phyloP scores from a whole-genome alignment of 2,797 vertebrate genomes.

The Gymnothorax reevesii region DNA sequence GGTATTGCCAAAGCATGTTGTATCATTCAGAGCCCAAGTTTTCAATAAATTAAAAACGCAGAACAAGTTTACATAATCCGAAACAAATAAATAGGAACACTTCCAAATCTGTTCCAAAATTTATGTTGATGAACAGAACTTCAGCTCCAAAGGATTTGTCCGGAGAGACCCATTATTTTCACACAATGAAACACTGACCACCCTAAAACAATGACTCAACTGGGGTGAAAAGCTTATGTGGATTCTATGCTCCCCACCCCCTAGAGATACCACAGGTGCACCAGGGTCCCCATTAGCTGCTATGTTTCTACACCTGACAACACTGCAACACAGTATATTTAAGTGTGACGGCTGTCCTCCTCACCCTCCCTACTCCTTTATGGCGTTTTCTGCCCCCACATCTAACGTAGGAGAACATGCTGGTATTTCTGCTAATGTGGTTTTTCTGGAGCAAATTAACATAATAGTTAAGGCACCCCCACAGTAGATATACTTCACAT shows the following conservation, averaged over 20 bases:
- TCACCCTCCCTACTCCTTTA: neutral
- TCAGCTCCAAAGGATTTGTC: constrained; percentile 56
- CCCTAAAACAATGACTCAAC: constrained; percentile 21
- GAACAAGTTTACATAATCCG: constrained; percentile 42
- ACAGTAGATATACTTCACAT: constrained; percentile 6
- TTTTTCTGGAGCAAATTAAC: constrained; percentile 9
- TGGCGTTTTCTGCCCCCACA: neutral
- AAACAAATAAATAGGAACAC: constrained; percentile 48
- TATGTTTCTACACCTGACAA: neutral
- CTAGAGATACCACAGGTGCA: neutral
- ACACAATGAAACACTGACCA: constrained; percentile 19
- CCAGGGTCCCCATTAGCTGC: constrained; percentile 10
- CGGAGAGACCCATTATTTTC: constrained; percentile 21
- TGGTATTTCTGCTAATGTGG: neutral
- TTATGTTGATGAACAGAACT: constrained; percentile 29
- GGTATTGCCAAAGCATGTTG: constrained; percentile 13
- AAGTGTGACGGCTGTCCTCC: neutral
- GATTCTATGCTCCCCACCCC: neutral
- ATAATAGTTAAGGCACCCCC: constrained; percentile 27
- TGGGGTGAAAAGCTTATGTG: neutral
- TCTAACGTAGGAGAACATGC: neutral
- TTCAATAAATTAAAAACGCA: constrained; percentile 57
- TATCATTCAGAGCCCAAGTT: constrained; percentile 14
- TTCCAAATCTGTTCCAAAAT: constrained; percentile 33
- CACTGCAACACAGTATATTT: neutral